Conservation (phyloP, 2,888 invertebrate genomes). For the Mechanitis mazaeus region DNA sequence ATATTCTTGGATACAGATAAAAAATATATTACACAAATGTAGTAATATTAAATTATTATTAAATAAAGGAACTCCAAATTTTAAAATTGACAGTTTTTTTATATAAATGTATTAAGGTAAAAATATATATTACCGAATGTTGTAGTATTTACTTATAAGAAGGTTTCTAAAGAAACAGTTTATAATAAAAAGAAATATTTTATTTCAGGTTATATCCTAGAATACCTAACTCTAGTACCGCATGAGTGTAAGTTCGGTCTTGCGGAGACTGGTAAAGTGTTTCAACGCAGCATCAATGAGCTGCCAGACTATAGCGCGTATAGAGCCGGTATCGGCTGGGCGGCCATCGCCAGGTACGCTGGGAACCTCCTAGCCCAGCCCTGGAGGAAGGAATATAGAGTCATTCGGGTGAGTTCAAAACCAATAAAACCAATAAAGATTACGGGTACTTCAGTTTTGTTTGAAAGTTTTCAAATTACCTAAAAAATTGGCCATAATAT, state of each 20-base stretch:
- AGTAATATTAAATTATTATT: too few species aligned
- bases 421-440: not conserved
- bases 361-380: conserved; percentile 90
- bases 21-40: too few species aligned
- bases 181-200: not conserved
- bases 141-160: too few species aligned
- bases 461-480: too few species aligned
- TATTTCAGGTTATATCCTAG: conserved; percentile 82
- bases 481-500: too few species aligned
- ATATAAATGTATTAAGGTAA: too few species aligned
- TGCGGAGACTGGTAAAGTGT: conserved; percentile 84
- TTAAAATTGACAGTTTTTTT: too few species aligned
- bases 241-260: conserved; percentile 88
- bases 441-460: too few species aligned
- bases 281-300: conserved; percentile 83
- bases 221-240: conserved; percentile 85
- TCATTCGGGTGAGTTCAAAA: conserved; percentile 80
- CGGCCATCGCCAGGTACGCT: conserved; percentile 89
- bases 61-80: too few species aligned
- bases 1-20: too few species aligned
- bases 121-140: too few species aligned
- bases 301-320: conserved; percentile 87
- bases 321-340: conserved; percentile 88
- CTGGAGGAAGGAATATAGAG: conserved; percentile 91
- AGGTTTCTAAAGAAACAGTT: too few species aligned